Percentiles rank a stretch among this genome's conserved stretches.
phyloP scores from a whole-genome alignment of 2,797 vertebrate genomes.

The Rhyacichthys aspro region DNA sequence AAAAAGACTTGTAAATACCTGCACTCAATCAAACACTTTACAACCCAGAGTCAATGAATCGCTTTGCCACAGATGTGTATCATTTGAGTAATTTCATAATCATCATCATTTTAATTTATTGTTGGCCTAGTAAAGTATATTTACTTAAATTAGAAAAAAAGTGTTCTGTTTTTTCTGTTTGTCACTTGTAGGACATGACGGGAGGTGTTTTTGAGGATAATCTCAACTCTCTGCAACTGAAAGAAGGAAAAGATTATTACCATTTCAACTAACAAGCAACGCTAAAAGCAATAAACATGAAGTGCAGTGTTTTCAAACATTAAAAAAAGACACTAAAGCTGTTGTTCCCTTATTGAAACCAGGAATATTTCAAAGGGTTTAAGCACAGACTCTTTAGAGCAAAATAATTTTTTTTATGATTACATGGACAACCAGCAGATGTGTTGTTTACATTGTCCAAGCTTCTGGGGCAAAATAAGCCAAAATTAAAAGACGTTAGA shows the following conservation, averaged over 20 bases:
- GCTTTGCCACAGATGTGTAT: not conserved
- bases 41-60: constrained; percentile 21
- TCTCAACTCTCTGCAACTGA: constrained; percentile 81
- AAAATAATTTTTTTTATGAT: no score
- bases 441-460: no score
- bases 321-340: no score
- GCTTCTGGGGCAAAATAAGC: no score
- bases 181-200: constrained; percentile 86
- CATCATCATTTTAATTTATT: not conserved
- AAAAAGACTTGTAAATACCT: constrained; percentile 47
- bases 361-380: no score
- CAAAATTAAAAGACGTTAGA: no score
- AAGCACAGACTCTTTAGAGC: no score
- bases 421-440: no score
- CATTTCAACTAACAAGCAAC: constrained; percentile 73
- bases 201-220: constrained; percentile 89
- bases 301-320: no score
- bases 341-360: no score
- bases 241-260: constrained; percentile 77
- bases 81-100: not conserved
- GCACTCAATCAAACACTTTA: constrained; percentile 49
- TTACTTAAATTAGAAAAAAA: no score
- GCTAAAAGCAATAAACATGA: not conserved
- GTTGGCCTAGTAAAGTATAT: not conserved
- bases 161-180: constrained; percentile 3